Evolutionary conservation across 2,888 invertebrate genomes (phyloP).

Genomic region (Allolobophora icterica): DNA sequence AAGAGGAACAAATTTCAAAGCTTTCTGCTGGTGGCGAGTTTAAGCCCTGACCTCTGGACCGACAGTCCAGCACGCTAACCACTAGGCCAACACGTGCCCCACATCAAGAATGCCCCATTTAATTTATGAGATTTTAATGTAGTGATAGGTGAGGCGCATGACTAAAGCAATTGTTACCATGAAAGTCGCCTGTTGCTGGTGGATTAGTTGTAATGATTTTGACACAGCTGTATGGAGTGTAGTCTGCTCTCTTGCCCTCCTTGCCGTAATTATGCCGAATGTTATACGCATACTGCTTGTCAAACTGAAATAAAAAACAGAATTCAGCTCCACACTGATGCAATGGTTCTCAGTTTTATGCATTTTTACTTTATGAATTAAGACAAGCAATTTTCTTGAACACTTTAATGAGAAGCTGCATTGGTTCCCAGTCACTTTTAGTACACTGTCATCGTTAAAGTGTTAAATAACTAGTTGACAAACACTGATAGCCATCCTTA

Average conservation of each 20-base stretch:
- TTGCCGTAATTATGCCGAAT: conserved; percentile 93
- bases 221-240: conserved; percentile 84
- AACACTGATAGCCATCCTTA: background rate
- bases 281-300: conserved; percentile 87
- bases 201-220: conserved; percentile 78
- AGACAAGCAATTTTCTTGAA: background rate
- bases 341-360: background rate
- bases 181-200: conserved; percentile 47
- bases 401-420: too few species aligned
- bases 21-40: too few species aligned
- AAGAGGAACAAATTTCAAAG: too few species aligned
- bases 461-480: background rate
- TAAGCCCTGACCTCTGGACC: too few species aligned
- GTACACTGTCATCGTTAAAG: too few species aligned
- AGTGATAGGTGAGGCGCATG: background rate
- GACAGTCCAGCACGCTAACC: too few species aligned
- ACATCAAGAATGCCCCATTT: background rate
- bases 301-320: conserved; percentile 73
- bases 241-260: conserved; percentile 87
- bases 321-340: background rate
- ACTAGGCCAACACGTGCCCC: too few species aligned
- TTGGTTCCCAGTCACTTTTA: too few species aligned
- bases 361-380: background rate
- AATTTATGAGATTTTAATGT: background rate
- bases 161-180: conserved; percentile 42